Conservation (phyloP, 1,140 invertebrate species). For the Pararge aegeria region DNA sequence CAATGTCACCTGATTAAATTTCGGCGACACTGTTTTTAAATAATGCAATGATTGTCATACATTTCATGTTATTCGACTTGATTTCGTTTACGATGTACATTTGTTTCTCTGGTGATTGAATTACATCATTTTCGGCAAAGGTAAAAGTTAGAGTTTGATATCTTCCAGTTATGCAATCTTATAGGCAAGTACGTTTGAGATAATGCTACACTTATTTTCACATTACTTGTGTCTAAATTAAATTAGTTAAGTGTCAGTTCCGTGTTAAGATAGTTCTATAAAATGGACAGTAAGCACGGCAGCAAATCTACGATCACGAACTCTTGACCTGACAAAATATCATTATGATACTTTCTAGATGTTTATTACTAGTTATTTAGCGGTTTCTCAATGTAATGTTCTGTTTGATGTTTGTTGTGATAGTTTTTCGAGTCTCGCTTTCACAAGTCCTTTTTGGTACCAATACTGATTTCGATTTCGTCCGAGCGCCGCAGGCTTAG, state of each 20-base stretch:
- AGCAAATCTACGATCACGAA: slow-evolving; percentile 35
- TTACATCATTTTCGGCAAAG: background rate
- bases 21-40: background rate
- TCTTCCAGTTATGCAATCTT: background rate
- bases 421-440: slow-evolving; percentile 52
- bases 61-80: background rate
- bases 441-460: slow-evolving; percentile 39
- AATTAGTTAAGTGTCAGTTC: background rate
- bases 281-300: slow-evolving; percentile 19
- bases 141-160: background rate
- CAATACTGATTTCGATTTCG: slow-evolving; percentile 6
- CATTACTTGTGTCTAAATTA: background rate
- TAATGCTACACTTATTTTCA: background rate
- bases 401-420: slow-evolving; percentile 39
- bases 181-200: background rate
- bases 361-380: slow-evolving; percentile 39
- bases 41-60: background rate
- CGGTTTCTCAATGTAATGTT: slow-evolving; percentile 26
- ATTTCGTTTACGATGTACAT: too few species aligned
- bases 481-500: background rate
- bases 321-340: slow-evolving; percentile 54
- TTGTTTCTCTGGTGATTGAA: background rate
- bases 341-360: slow-evolving; percentile 61
- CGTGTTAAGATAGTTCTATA: background rate
- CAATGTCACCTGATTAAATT: background rate